A percentile compares a stretch with the other conserved stretches of the same genome.
These are phyloP conservation scores for Takifugu bimaculatus DNA, from an alignment of 2,113 vertebrate genomes.

Conservation along the genomic window DNA sequence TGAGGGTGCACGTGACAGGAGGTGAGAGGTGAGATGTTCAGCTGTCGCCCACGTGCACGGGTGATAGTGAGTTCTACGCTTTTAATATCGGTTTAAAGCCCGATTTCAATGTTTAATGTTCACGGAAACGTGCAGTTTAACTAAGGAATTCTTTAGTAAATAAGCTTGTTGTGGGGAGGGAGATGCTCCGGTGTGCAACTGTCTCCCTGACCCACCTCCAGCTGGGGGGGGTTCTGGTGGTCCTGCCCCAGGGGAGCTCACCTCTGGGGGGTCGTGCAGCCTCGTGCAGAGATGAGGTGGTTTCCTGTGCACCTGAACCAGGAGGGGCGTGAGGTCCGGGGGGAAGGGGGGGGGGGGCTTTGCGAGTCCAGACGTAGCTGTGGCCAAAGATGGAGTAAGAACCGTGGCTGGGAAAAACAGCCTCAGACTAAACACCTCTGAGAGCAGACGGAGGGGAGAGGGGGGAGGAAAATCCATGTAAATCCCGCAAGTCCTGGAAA, in stretches of 20 bases:
- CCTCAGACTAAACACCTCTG: slow-evolving; percentile 75
- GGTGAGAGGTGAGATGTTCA: slow-evolving; percentile 4
- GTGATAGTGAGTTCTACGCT: too few relatives aligned
- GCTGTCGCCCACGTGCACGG: too few relatives aligned
- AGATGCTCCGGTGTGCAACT: too few relatives aligned
- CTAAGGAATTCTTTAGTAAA: too few relatives aligned
- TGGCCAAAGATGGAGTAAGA: slow-evolving; percentile 34
- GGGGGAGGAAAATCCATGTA: slow-evolving; percentile 56
- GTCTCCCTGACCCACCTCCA: too few relatives aligned
- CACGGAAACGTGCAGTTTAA: too few relatives aligned
- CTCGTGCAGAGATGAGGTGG: too few relatives aligned
- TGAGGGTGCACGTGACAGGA: slow-evolving; percentile 25
- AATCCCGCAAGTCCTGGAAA: slow-evolving; percentile 67
- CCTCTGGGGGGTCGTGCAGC: too few relatives aligned
- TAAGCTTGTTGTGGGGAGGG: too few relatives aligned
- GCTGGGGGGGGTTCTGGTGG: too few relatives aligned
- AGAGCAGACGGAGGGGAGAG: slow-evolving; percentile 51
- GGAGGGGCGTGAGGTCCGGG: slow-evolving; percentile 20
- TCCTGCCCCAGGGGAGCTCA: too few relatives aligned
- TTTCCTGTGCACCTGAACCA: slow-evolving; percentile 45
- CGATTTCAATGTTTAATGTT: too few relatives aligned
- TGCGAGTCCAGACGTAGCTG: slow-evolving; percentile 48
- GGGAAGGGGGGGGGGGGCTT: slow-evolving; percentile 20
- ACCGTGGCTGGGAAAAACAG: slow-evolving; percentile 66
- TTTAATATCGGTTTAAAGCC: not conserved